Evolutionary conservation across 2,888 invertebrate genomes (phyloP), one percentile per base, ranked within the genome.

Genomic region (Lordiphosa fenestrarum): DNA sequence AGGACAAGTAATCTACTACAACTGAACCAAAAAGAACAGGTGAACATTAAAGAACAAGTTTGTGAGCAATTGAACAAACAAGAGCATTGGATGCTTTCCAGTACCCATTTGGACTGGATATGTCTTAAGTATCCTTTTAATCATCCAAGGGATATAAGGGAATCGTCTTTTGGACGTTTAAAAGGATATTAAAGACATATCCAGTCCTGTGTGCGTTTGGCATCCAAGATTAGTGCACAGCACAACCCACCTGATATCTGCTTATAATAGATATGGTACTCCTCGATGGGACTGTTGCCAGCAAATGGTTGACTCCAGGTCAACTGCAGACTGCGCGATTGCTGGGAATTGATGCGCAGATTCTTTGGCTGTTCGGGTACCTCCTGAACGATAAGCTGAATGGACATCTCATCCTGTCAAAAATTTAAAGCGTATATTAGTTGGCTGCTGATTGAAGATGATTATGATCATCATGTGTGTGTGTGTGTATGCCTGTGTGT

Each of bases 281-380:
- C 95, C 62, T 94, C 94, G 67, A 98, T 95, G 23, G 95, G 95
- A 88, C 96, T 96, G 84, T 96, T 96, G 61, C 96, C 96, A 69
- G 95, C 95, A 86, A 96, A 96, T 7, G 96, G 96, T 72, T 95
- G 94, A 30, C 94, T 94, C 98, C 97, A 98, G 1, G 95, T 94
- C 77, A 98, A 91, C 81, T 95, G 95, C 66, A 96, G 93, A 23
- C 94, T 93, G 60, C 96, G 92, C 57, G 96, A 96, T 78, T 95
- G 94, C 86, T 95, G 95, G 71, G 96, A 95, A 82, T 94, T 93
- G 49, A 96, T 94, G 73, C 95, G 92, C 69, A 97, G 93, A 86
- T 96, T 95, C 86, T 94, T 94, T 3, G 97, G 97, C 88, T 95
- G 94, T 89, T 97, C 97, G 1, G 97, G 97, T 39, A 95, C 94